phyloP scores from a whole-genome alignment of 2,888 invertebrate species.

The Eucera pruinosa region DNA sequence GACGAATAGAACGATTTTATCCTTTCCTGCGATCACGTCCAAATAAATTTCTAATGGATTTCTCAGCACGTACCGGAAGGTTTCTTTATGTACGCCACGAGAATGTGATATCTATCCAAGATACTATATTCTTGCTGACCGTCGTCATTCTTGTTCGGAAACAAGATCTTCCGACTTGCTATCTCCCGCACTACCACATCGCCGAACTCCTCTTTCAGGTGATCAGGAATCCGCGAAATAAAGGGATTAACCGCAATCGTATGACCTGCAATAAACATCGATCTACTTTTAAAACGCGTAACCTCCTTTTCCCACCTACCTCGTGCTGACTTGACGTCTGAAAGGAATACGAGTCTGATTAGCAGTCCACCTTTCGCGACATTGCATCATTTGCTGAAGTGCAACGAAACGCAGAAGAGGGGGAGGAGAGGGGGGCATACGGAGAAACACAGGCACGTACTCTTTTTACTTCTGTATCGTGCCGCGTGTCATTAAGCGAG shows the following conservation, averaged over 20 bases:
- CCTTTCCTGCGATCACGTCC: not conserved
- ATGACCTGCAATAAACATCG: slow-evolving; percentile 85
- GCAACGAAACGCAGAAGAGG: no score
- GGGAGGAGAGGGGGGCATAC: no score
- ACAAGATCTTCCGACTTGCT: slow-evolving; percentile 84
- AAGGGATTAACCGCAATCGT: slow-evolving; percentile 90
- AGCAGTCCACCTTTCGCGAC: no score
- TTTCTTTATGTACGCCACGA: slow-evolving; percentile 79
- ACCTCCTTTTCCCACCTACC: not conserved
- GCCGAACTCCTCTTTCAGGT: slow-evolving; percentile 87
- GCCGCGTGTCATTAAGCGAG: no score
- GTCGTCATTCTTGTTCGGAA: slow-evolving; percentile 83
- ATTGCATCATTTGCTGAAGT: no score
- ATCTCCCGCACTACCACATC: slow-evolving; percentile 87
- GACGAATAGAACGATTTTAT: not conserved
- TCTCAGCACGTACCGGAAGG: slow-evolving; percentile 49
- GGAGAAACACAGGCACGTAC: no score
- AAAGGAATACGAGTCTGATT: no score
- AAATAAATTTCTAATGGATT: not conserved
- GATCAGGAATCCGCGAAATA: slow-evolving; percentile 86
- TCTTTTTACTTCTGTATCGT: no score
- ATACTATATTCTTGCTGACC: slow-evolving; percentile 84
- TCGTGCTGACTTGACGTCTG: no score
- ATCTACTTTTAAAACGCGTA: slow-evolving; percentile 3
- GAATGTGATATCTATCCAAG: slow-evolving; percentile 78